Conservation (phyloP, 2,113 vertebrate species). For the Labeo catla region DNA sequence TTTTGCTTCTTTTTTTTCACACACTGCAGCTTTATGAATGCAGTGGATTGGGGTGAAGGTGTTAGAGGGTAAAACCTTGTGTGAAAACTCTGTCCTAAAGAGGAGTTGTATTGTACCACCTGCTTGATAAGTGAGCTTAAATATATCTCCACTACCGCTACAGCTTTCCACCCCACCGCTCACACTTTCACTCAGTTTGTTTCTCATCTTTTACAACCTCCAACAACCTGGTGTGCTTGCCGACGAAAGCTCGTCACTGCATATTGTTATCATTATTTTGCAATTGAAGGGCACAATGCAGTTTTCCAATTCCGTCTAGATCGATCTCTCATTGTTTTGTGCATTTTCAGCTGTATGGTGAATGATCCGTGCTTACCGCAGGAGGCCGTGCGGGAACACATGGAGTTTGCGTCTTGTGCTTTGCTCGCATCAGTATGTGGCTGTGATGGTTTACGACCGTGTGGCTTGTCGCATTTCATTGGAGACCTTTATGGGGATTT, state of each 20-base stretch:
- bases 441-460: constrained; percentile 24
- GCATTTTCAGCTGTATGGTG: constrained; percentile 37
- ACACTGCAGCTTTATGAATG: constrained; percentile 39
- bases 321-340: constrained; percentile 48
- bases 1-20: constrained; percentile 44
- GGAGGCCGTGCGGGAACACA: not conserved
- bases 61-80: constrained; percentile 31
- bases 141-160: constrained; percentile 21
- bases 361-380: constrained; percentile 19
- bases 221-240: constrained; percentile 51
- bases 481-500: not conserved
- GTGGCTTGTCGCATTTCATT: constrained; percentile 28
- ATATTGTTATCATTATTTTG: constrained; percentile 52
- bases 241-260: constrained; percentile 46
- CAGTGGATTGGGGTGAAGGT: constrained; percentile 12
- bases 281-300: constrained; percentile 13
- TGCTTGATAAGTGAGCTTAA: not conserved
- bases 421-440: not conserved
- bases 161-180: not conserved
- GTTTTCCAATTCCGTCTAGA: constrained; percentile 47
- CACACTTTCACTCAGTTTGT: constrained; percentile 20
- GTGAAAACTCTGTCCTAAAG: constrained; percentile 5
- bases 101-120: not conserved
- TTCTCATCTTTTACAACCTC: constrained; percentile 31
- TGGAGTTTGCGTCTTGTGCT: constrained; percentile 22